Base-by-base conservation (phyloP, 2,113 vertebrate genomes). In the Forbesichthys papilliferus region DNA sequence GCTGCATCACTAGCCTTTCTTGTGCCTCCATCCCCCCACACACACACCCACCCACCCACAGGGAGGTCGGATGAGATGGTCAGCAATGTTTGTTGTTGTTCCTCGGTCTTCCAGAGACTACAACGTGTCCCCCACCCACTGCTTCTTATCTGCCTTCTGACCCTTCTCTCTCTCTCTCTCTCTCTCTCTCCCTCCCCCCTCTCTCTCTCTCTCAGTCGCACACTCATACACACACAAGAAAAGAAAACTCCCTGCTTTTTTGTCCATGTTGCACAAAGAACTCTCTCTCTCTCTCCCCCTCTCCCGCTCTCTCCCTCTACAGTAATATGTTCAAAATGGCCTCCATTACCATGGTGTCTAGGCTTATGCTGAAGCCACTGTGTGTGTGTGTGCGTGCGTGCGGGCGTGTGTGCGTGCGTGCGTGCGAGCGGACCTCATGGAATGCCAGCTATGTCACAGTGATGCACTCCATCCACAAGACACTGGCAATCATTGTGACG, bases 401-500 rank as follows among this genome's bases (percentile, higher is more conserved):
- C 18, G 59, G 16, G 16, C 20, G 20, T 27, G 27, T 2, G 27
- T 27, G 27, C 27, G 27, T 27, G 27, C 27, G 27, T 27, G 27
- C 27, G 58, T n/a, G 59, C 18, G 59, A n/a, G 59, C 16, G 82
- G 69, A 64, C 42, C 68, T 66, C 48, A 80, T 76, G 80, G 81
- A 81, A 87, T 84, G 83, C 75, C 33, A 86, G 80, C 83, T 71
- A 84, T 84, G 83, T 74, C 77, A 13, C 33, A 72, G 71, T 34
- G 11, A 82, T 83, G 83, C 64, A 66, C 77, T 77, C 74, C 79
- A 70, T 57, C 62, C 64, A 7, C 65, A 47, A 75, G 83, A 91
- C 88, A 89, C 83, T 86, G 83, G 80, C 47, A 55, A 4, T 77
- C 84, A 87, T 91, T 91, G 88, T 90, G 71, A 61, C 71, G 66